Evolutionary conservation across 2,113 vertebrate species (phyloP), one percentile per base, ranked within the genome.

Genomic region (Ammodytes dubius): DNA sequence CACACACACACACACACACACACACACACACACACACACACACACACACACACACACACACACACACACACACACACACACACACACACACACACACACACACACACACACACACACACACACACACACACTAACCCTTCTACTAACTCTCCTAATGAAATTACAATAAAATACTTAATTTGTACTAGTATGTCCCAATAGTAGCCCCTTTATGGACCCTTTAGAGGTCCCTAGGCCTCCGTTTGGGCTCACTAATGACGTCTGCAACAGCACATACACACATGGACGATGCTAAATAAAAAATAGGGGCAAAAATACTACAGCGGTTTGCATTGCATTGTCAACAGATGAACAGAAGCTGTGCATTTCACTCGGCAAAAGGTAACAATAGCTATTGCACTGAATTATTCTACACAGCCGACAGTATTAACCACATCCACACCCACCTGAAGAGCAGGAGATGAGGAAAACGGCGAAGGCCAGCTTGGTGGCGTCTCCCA

Each of bases 371-470:
- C 63, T 79, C 65, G 75, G 72, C 85, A 71, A 43, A 27, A 49
- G 64, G 46, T 11, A 79, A 90, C 69, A 78, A 81, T 49, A 60
- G 45, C 42, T 81, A 60, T 9, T 42, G 52, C 63, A 68, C 3
- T 64, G 58, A 14, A 47, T 27, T 27, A 27, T 66, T 14, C 39
- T 35, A 47, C 63, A 77, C 49, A 70, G 61, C 11, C 53, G 67
- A 74, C 54, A 73, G 69, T 37, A 47, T 27, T 27, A 69, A 4
- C 39, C 54, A 54, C 68, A 80, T 42, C 54, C 89, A 84, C 83
- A 96, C 98, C 95, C 95, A 99, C 98, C 98, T 97, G 98, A 99
- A 91, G 98, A 99, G 82, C 97, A 99, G 70, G 98, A 99, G 96
- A 99, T 97, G 93, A 99, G 98, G 96, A 99, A 97, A 90, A 99